Evolutionary conservation across 2,797 vertebrate species (phyloP), one percentile per base, ranked within the genome.

Genomic region (Rhabdophis nuchalis): DNA sequence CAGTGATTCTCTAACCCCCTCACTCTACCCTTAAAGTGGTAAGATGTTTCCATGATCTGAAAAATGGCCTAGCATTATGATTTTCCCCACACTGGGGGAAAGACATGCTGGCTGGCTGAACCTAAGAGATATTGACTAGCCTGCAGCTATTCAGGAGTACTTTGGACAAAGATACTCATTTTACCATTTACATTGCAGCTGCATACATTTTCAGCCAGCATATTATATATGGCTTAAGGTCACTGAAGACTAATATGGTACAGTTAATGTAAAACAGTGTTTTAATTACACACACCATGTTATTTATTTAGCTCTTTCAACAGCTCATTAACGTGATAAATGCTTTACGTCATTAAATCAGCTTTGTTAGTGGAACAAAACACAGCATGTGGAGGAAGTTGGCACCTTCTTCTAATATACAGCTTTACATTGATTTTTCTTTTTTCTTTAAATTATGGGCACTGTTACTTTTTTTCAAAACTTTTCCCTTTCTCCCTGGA

Each of bases 241-340:
- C 72, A 41, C 50, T 85, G 86, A n/a, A 94, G 91, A 36, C 86
- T 91, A 91, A 93, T 58, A 54, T 29, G 90, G 32, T n/a, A 1
- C 92, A 20, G 88, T 86, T 93, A 88, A 92, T 92, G 93, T 12
- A 91, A 53, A 95, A 85, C 41, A 18, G 5, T 77, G 8, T 60
- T 94, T 94, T 94, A 91, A 95, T 95, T 94, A 92, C n/a, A 90
- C 88, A 56, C 5, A 56, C 0, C 27, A 89, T 10, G 29, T 94
- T 93, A 90, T 92, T 93, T 94, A 89, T 93, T 95, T 93, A 91
- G 46, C 86, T 36, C 61, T 91, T 93, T 29, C 56, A 92, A 58
- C 29, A 91, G 23, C 25, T 94, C 93, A 94, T 92, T 91, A 52
- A 88, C 36, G 90, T 68, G 85, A 95, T 61, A 91, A 85, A n/a